Conservation (phyloP, 2,797 vertebrate genomes). For the Diceros bicornis region DNA sequence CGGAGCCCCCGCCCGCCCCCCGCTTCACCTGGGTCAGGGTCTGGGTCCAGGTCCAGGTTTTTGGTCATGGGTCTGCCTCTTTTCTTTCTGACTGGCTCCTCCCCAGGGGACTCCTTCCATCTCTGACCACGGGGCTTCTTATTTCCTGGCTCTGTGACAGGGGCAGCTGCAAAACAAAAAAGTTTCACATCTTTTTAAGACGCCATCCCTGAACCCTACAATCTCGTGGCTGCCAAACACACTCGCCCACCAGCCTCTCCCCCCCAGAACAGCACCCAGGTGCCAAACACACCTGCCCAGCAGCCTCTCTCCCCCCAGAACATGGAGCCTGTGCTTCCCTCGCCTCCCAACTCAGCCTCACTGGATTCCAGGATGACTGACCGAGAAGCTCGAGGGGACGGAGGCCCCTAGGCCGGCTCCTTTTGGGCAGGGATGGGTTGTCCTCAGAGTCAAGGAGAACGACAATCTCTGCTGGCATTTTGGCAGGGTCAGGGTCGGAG, state of each 20-base stretch:
- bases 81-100: conserved; percentile 79
- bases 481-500: neutral
- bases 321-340: neutral
- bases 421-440: conserved; percentile 64
- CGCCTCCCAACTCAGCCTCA: neutral
- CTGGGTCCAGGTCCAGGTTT: conserved; percentile 70
- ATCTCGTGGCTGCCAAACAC: neutral
- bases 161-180: conserved; percentile 61
- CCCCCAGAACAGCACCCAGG: neutral
- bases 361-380: conserved; percentile 52
- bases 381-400: conserved; percentile 82
- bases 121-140: conserved; percentile 77
- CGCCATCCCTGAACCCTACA: neutral
- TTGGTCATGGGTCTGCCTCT: conserved; percentile 73
- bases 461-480: conserved; percentile 85
- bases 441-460: conserved; percentile 87
- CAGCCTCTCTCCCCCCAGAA: neutral
- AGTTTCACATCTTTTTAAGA: neutral
- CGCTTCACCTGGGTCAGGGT: conserved; percentile 75
- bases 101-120: conserved; percentile 74
- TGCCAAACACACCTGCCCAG: neutral
- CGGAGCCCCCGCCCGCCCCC: neutral
- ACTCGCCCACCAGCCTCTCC: neutral
- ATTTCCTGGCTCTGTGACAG: conserved; percentile 66
- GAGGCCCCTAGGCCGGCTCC: conserved; percentile 81